Evolutionary conservation across 2,113 vertebrate species (phyloP), one percentile per base, ranked within the genome.

Genomic region (Xenopus tropicalis): DNA sequence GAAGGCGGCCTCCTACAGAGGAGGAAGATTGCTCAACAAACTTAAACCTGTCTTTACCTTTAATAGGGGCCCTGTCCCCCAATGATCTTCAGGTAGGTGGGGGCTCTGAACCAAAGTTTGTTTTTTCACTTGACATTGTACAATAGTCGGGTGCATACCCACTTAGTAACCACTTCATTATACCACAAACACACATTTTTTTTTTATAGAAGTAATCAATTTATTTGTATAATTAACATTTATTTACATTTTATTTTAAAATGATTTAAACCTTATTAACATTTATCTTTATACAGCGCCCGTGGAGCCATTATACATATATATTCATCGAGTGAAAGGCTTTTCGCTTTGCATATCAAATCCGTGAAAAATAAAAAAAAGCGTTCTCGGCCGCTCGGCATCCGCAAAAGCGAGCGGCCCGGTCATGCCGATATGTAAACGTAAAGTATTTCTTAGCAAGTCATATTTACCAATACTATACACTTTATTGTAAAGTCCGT

Each of bases 141-240:
- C n/a, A n/a, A n/a, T n/a, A n/a, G n/a, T n/a, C n/a, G n/a, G n/a
- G n/a, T n/a, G n/a, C 29, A 37, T 6, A 5, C 29, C 29, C 29
- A 37, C 6, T 37, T 37, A 37, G 10, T 37, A 37, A 37, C 29
- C 5, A 37, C 29, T 37, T 37, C 29, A 37, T 37, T 37, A 37
- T 37, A 37, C 29, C 29, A 37, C 29, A 37, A 37, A 37, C 29
- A 37, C 29, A 37, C 29, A 37, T 37, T 8, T 37, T 4, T 7
- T 14, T 17, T 61, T 61, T 46, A 46, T 66, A 1, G 9, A 17
- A 54, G 52, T 14, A 74, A 69, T 54, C 23, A 69, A 42, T 74
- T 74, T 74, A 74, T 74, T 74, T 57, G 54, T n/a, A 74, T 69
- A 61, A 68, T 74, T 74, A 59, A 12, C 64, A 74, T 42, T 48